Base-by-base conservation (phyloP, 2,888 invertebrate species). In the Girardia tigrina region DNA sequence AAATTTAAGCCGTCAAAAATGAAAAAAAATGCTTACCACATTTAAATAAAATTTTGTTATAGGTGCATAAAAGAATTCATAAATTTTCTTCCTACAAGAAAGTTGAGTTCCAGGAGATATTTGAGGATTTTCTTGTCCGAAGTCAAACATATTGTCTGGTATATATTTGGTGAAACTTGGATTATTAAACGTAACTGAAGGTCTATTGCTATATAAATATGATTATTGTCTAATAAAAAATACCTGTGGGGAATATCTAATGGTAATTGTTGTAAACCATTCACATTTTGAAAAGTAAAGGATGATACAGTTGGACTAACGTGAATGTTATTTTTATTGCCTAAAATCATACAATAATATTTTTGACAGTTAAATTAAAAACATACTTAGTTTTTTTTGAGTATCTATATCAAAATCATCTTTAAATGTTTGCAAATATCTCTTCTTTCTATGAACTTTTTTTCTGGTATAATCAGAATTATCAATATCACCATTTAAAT, bases 11-110 rank as follows among this genome's bases (percentile, higher is more conserved):
- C n/a, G n/a, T n/a, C n/a, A 12, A 56, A 56, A 56, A 8, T 56
- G 20, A 16, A 36, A 36, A 12, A 2, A 56, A 6, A 56, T 20
- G 23, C 56, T 89, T 85, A 94, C 94, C 80, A 94, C 91, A 87
- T 97, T 94, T 20, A 92, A 90, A 94, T 94, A 97, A 86, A 97
- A 98, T 84, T 97, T 97, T 1, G 97, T 94, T 79, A 98, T 93
- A 0, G 98, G 98, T 69, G 98, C 95, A 27, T 94, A 94, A 85
- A 94, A 98, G 86, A 98, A 98, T 86, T 98, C 98, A 82, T 94
- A 92, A 77, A 97, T 88, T 85, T 94, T 94, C 85, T 92, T 92
- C 89, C 87, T 26, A 74, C 23, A 42, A 23, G 42, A 74, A 42
- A 78, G 28, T n/a, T 26, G 74, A n/a, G 69, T 70, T 29, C 74